Evolutionary conservation across 92 coral and sea anemone species (phyloP), one percentile per base, ranked within the genome.

Genomic region (Diadumene lineata): DNA sequence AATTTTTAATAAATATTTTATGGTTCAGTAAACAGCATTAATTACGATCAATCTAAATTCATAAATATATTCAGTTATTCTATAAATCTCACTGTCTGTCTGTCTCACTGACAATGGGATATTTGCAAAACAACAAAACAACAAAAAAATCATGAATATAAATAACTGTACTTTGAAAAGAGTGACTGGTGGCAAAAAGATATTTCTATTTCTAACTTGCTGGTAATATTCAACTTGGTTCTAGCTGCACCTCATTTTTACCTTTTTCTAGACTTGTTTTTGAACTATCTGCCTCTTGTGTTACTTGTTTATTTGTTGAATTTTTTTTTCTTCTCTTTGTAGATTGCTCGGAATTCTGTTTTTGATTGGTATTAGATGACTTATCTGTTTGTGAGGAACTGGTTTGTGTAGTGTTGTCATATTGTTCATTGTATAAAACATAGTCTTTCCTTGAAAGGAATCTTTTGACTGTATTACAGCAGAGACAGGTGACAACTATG

Each of bases 391-490:
- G 29, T 55, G 6, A 21, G 16, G 77, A n/a, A n/a, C n/a, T 72
- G 50, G 1, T 8, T 21, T 29, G 56, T 74, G 68, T 11, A 25
- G 15, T 51, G 63, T 65, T 70, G n/a, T n/a, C n/a, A n/a, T n/a
- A n/a, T 79, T 83, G 86, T 73, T 81, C 89, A 62, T 69, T 74
- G 97, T 96, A 94, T 74, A 92, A 72, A 24, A 78, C 68, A 80
- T 71, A 75, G 67, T 76, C 79, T 73, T 83, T 64, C 10, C 96
- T 76, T 29, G 93, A 85, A 60, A 92, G 90, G 61, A 85, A 96
- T 50, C 99, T 89, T 78, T 87, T 96, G 25, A 89, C 19, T 8
- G 82, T 92, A 22, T 84, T 86, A 79, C 99, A 96, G 57, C 81
- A 85, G 67, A 96, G 74, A 56, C 99, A 96, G 19, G 83, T 84